Percentiles rank a stretch among this genome's conserved stretches.
Conservation (phyloP, 2,888 invertebrate genomes). For the Tupiocoris notatus region DNA sequence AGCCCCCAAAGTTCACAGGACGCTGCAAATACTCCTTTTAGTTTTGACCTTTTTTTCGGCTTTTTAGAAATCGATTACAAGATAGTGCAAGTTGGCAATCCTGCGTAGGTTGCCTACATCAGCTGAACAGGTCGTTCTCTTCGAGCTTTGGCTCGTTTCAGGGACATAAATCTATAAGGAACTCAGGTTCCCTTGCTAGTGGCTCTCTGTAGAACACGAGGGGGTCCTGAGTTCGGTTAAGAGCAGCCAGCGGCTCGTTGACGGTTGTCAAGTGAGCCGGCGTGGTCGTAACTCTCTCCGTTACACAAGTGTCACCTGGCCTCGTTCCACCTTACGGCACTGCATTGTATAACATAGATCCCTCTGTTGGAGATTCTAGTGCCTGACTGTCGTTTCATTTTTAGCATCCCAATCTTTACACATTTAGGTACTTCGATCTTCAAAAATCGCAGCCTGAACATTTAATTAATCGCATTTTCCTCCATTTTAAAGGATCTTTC, state of each 20-base stretch:
- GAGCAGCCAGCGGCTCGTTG: not conserved
- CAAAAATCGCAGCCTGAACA: too few relatives aligned
- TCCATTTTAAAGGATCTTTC: too few relatives aligned
- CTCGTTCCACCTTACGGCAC: not conserved
- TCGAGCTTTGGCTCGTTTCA: not conserved
- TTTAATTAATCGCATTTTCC: too few relatives aligned
- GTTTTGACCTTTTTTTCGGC: not conserved
- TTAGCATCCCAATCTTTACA: too few relatives aligned
- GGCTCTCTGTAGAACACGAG: not conserved
- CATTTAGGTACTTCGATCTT: too few relatives aligned
- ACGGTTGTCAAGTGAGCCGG: not conserved
- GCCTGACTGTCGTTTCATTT: too few relatives aligned
- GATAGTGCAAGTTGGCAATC: too few relatives aligned
- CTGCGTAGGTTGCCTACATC: not conserved
- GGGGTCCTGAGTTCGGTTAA: not conserved
- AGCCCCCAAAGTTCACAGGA: too few relatives aligned
- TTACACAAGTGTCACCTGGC: conserved; percentile 20
- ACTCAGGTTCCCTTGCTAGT: not conserved
- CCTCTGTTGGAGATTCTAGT: too few relatives aligned
- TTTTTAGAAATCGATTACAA: not conserved
- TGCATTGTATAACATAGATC: not conserved
- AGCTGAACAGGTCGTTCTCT: not conserved
- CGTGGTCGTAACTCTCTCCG: conserved; percentile 9
- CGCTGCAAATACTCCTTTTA: too few relatives aligned
- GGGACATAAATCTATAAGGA: not conserved